Evolutionary conservation across 1,140 invertebrate genomes (phyloP), one percentile per base, ranked within the genome.

Genomic region (Vollenhovia emeryi): DNA sequence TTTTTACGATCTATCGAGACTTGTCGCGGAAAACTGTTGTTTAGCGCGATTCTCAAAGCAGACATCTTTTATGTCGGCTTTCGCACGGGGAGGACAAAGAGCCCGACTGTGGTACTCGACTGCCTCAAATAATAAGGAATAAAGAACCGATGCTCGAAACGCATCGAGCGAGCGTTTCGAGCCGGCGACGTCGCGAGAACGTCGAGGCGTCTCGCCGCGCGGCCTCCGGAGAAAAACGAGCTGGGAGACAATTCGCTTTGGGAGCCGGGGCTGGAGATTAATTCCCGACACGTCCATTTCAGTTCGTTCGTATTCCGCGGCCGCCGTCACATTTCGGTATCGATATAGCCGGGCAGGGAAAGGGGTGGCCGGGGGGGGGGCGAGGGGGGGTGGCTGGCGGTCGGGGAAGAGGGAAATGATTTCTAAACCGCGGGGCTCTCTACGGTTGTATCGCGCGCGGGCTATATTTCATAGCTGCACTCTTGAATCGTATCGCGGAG

Each of bases 221-320:
- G 15, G 36, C 36, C 33, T 0, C 3, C 43, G 62, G 9, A 68
- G 30, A 48, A 68, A 68, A 33, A 43, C 21, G 27, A 52, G 13
- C 45, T 8, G n/a, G 36, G 50, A 73, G 50, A 82, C 50, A 82
- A 82, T 82, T 82, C 78, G 66, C 66, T 82, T 82, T 73, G 27
- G 52, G 43, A 30, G 21, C 18, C 18, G 18, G n/a, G n/a, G 13
- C 24, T 45, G 48, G 30, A 43, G 66, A 82, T 82, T 82, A 73
- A 82, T 82, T 82, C 78, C 0, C 78, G 66, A 82, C 78, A 82
- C 78, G 78, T 82, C 11, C 78, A 82, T 73, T 82, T 57, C 21
- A 43, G 78, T 57, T 79, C 66, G 66, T 82, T 82, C 66, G 78
- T 82, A 82, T 82, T 82, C 78, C 52, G 50, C 52, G 36, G 48